Evolutionary conservation across 2,113 vertebrate species (phyloP), one percentile per base, ranked within the genome.

Genomic region (Phainopepla nitens): DNA sequence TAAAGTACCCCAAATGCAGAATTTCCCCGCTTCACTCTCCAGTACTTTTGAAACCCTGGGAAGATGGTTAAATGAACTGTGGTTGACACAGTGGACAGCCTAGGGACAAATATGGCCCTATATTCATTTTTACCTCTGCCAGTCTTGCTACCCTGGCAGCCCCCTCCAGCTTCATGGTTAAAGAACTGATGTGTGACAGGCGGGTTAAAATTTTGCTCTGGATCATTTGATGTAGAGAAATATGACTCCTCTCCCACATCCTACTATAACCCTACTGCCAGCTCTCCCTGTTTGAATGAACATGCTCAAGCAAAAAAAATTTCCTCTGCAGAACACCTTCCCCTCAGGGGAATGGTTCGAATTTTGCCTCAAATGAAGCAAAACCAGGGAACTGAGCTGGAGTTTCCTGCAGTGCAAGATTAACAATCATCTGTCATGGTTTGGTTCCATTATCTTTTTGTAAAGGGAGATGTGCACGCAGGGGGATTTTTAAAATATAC

Each of bases 321-420:
- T 93, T 94, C 44, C 51, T 64, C 68, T 56, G 68, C 80, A 66
- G 47, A 97, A 61, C 89, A 71, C 39, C 71, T 88, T 90, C 2
- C 27, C 76, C 79, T 41, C 24, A 77, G 71, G 57, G 80, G 29
- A 87, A 91, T 73, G 60, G 53, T 92, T 96, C 1, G 2, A 81
- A 89, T 94, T 92, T 89, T 83, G 56, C 76, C 91, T 92, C 60
- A 92, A 73, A 93, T 78, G 89, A 96, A 90, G 91, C 68, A 93
- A 83, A 95, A 86, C 1, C 56, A 65, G 64, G 49, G 72, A 94
- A 88, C 85, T n/a, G 82, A 94, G 71, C 53, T 82, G 27, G 41
- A 82, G 78, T 73, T 90, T 93, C 88, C 88, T 92, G 94, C 88
- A 77, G 89, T 4, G 31, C 76, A 89, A 90, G 92, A 92, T 94